A percentile compares a stretch with the other conserved stretches of the same genome.
phyloP scores from a whole-genome alignment of 1,140 invertebrate genomes.

The Drosophila kikkawai region DNA sequence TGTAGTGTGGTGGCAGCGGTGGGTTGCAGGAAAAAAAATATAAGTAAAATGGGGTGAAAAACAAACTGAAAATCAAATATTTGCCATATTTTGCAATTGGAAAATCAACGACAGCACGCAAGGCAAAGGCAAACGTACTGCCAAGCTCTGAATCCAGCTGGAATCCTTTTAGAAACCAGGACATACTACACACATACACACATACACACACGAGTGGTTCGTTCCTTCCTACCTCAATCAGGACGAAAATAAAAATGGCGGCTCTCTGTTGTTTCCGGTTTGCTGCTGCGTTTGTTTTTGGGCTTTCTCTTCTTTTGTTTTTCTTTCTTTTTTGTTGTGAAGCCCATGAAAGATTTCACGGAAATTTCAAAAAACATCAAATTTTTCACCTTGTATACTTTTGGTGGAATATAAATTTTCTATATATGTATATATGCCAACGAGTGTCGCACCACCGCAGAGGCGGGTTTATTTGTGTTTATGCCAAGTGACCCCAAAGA shows the following conservation, averaged over 20 bases:
- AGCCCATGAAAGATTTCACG: constrained; percentile 24
- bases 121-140: constrained; percentile 26
- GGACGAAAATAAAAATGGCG: constrained; percentile 67
- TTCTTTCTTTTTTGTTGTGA: constrained; percentile 8
- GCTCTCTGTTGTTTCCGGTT: constrained; percentile 62
- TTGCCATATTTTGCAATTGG: constrained; percentile 61
- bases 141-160: constrained; percentile 5
- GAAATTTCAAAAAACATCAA: constrained; percentile 49
- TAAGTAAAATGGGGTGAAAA: constrained; percentile 17
- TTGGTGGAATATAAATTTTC: constrained; percentile 40
- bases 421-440: constrained; percentile 12
- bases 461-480: constrained; percentile 57
- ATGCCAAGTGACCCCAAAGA: constrained; percentile 51
- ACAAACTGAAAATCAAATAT: constrained; percentile 64
- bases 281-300: constrained; percentile 15
- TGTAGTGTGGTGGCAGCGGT: constrained; percentile 1
- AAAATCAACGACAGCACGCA: constrained; percentile 70
- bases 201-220: constrained; percentile 9
- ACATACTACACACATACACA: constrained; percentile 10
- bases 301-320: constrained; percentile 10
- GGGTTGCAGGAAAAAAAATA: constrained; percentile 5
- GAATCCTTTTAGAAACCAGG: constrained; percentile 36
- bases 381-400: constrained; percentile 66
- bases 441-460: constrained; percentile 15
- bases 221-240: constrained; percentile 38